These are phyloP conservation scores for Cotesia glomerata DNA, from an alignment of 1,140 invertebrate species.

Conservation along the genomic window DNA sequence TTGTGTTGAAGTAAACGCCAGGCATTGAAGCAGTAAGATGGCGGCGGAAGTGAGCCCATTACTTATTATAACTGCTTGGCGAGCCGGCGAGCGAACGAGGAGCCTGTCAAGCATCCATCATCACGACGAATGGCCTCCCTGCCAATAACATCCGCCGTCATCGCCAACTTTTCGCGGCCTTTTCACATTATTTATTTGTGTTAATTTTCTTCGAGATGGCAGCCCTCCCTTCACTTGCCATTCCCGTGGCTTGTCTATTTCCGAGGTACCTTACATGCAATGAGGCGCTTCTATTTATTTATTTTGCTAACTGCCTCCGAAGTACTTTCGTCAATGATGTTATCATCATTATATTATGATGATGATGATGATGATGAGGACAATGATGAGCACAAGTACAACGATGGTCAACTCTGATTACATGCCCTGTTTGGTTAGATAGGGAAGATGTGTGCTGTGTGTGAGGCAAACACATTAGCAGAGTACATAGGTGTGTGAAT, in stretches of 20 bases:
- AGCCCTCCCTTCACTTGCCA: background rate
- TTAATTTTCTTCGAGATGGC: slow-evolving; percentile 29
- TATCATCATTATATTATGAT: too few relatives aligned
- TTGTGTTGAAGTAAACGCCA: slow-evolving; percentile 42
- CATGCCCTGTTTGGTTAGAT: background rate
- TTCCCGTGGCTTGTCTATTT: background rate
- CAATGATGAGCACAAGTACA: background rate
- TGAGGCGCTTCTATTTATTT: background rate
- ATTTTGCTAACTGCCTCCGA: background rate
- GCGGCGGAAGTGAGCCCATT: slow-evolving; percentile 57
- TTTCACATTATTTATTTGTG: slow-evolving; percentile 33
- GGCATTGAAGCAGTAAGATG: slow-evolving; percentile 54
- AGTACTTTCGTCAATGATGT: background rate
- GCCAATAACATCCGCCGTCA: slow-evolving; percentile 64
- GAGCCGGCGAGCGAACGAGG: slow-evolving; percentile 51
- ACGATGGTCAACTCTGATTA: background rate
- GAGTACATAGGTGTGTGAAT: background rate
- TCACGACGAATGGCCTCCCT: slow-evolving; percentile 62
- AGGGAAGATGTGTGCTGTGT: background rate
- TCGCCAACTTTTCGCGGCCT: slow-evolving; percentile 59
- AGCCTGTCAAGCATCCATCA: slow-evolving; percentile 62
- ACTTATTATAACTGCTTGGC: slow-evolving; percentile 64
- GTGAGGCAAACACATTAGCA: background rate
- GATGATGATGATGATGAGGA: too few relatives aligned
- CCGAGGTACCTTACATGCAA: background rate